phyloP scores from a whole-genome alignment of 2,113 vertebrate species.

The Tautogolabrus adspersus region DNA sequence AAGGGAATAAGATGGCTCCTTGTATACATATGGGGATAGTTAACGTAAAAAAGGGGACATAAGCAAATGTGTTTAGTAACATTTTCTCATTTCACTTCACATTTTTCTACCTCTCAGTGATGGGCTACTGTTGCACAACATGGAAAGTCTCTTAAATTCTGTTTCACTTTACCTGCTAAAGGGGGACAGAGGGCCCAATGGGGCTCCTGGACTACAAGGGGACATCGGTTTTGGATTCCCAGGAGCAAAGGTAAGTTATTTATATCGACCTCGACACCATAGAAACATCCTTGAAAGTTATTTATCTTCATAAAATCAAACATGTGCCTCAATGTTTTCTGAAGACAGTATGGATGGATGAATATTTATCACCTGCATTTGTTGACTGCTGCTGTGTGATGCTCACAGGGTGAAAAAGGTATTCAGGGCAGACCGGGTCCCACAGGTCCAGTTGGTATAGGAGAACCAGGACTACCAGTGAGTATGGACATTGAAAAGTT shows the following conservation, averaged over 20 bases:
- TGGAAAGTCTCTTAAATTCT: no score
- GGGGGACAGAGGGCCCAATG: slow-evolving; percentile 84
- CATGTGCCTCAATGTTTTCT: not conserved
- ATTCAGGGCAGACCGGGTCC: slow-evolving; percentile 84
- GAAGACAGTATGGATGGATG: not conserved
- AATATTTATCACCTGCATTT: not conserved
- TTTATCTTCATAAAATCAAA: not conserved
- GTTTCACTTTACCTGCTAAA: slow-evolving; percentile 25
- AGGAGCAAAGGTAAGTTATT: slow-evolving; percentile 87
- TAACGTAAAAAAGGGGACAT: no score
- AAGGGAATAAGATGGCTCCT: no score
- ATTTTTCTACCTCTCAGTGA: no score
- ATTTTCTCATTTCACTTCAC: not conserved
- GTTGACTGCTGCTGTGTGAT: slow-evolving; percentile 22
- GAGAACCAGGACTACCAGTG: slow-evolving; percentile 89
- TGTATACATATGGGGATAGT: no score
- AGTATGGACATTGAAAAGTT: slow-evolving; percentile 61
- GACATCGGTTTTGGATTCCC: slow-evolving; percentile 86
- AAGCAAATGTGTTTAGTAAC: not conserved
- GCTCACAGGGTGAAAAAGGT: slow-evolving; percentile 87
- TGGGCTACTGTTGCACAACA: no score
- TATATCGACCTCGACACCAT: not conserved
- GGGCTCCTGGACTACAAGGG: slow-evolving; percentile 85
- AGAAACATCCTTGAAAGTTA: not conserved
- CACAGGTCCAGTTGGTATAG: slow-evolving; percentile 81